Percentiles rank a stretch among this genome's conserved stretches.
Evolutionary conservation across 2,888 invertebrate genomes (phyloP).

Genomic region (Hemaris fuciformis): DNA sequence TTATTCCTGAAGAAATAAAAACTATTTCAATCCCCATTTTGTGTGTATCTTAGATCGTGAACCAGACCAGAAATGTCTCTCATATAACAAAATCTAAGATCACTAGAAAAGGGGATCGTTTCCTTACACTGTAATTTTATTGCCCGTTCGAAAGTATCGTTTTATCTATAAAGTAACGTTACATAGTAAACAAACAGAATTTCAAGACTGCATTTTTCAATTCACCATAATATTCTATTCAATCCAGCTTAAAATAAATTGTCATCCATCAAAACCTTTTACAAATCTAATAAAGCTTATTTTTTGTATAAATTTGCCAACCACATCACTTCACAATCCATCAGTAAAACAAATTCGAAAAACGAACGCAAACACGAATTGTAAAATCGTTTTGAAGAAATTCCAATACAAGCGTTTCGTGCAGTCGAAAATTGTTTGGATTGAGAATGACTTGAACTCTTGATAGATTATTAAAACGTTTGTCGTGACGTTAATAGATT

Average conservation of each 20-base stretch:
- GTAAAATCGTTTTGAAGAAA: neutral
- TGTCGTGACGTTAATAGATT: constrained; percentile 75
- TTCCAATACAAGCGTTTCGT: constrained; percentile 3
- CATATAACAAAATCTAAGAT: neutral
- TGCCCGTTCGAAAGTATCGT: neutral
- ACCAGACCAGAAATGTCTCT: neutral
- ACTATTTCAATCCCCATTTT: neutral
- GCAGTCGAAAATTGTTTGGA: constrained; percentile 22
- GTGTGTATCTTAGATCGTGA: neutral
- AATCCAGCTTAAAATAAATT: neutral
- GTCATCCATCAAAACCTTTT: neutral
- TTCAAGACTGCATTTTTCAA: neutral
- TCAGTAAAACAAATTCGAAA: neutral
- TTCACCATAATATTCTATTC: neutral
- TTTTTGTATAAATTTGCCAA: neutral
- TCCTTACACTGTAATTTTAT: neutral
- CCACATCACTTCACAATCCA: neutral
- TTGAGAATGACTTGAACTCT: constrained; percentile 46
- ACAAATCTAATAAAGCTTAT: neutral
- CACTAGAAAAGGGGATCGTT: neutral
- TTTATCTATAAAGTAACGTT: neutral
- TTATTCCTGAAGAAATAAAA: neutral
- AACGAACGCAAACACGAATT: neutral
- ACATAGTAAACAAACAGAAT: constrained; percentile 6
- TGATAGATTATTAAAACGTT: constrained; percentile 68